Evolutionary conservation across 2,113 vertebrate genomes (phyloP), one percentile per base, ranked within the genome.

Genomic region (Spermophilus dauricus): DNA sequence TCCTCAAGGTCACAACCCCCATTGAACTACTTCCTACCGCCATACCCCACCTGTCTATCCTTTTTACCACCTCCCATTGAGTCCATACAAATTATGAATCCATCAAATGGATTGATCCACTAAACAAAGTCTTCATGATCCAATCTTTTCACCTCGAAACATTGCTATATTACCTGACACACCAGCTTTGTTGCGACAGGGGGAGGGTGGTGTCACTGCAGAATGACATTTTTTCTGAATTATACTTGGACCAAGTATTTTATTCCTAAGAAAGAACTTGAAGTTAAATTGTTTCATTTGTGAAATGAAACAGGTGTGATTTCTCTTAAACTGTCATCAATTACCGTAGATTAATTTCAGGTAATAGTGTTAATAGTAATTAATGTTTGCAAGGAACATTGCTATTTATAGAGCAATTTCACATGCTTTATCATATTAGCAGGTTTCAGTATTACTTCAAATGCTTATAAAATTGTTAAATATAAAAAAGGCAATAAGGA

Each of bases 211-310:
- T 45, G 45, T 26, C 61, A 63, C 24, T 63, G 26, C 61, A 63
- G 24, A 63, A 63, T 26, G 3, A 28, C 61, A 26, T 63, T 63
- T 63, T 26, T 58, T 53, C 39, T 80, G n/a, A 65, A 63, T 51
- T 61, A 65, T 61, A 28, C 75, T 86, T 95, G 67, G 8, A 93
- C 10, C 16, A 86, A 95, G 28, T 63, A 26, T 48, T 81, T 91
- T 51, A 83, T 45, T 97, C 61, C 45, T 39, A 92, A 51, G 10
- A 86, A 92, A 51, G 10, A 86, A 56, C 7, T 78, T 67, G 10
- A 95, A 91, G 18, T 72, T 42, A 91, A 93, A 82, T 73, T 56
- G 24, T 82, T 88, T 73, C 61, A 72, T 91, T 83, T 93, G 77
- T 17, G 8, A 96, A 90, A 85, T 86, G 4, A 89, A 89, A 92